Evolutionary conservation across 2,113 vertebrate genomes (phyloP).

Genomic region (Calyptommatus sinebrachiatus): DNA sequence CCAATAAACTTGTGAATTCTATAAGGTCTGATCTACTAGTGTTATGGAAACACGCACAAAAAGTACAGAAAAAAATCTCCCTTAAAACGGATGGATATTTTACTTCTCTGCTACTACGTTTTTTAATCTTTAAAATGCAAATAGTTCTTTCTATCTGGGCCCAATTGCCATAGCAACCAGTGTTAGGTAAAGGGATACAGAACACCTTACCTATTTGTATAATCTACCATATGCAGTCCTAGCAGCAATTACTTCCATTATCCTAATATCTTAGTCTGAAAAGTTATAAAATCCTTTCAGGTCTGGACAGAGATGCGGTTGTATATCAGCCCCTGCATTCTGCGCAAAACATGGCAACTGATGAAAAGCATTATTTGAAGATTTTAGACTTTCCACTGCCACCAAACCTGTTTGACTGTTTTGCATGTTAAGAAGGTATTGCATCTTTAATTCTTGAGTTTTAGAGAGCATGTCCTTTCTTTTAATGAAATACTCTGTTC

Average conservation of each 20-base stretch:
- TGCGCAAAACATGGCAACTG: constrained; percentile 36
- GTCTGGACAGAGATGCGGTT: constrained; percentile 9
- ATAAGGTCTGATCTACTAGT: too few relatives aligned
- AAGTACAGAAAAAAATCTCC: neutral
- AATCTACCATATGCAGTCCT: neutral
- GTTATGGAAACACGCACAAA: neutral
- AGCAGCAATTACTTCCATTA: neutral
- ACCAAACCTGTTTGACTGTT: constrained; percentile 72
- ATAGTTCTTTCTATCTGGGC: neutral
- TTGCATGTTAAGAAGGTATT: constrained; percentile 67
- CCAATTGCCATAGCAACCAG: neutral
- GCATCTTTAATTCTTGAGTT: constrained; percentile 63
- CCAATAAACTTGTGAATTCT: too few relatives aligned
- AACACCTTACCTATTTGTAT: neutral
- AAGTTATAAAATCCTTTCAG: constrained; percentile 5
- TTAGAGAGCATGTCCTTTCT: constrained; percentile 63
- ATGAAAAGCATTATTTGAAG: constrained; percentile 52
- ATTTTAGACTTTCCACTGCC: constrained; percentile 65
- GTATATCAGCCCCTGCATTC: constrained; percentile 4
- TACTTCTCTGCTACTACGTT: neutral
- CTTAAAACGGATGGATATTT: neutral
- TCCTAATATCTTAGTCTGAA: accelerated
- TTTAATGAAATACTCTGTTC: constrained; percentile 71
- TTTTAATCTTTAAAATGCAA: neutral
- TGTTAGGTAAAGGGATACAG: neutral